Evolutionary conservation across 2,113 vertebrate species (phyloP).

Genomic region (Chamaetylas fuelleborni): DNA sequence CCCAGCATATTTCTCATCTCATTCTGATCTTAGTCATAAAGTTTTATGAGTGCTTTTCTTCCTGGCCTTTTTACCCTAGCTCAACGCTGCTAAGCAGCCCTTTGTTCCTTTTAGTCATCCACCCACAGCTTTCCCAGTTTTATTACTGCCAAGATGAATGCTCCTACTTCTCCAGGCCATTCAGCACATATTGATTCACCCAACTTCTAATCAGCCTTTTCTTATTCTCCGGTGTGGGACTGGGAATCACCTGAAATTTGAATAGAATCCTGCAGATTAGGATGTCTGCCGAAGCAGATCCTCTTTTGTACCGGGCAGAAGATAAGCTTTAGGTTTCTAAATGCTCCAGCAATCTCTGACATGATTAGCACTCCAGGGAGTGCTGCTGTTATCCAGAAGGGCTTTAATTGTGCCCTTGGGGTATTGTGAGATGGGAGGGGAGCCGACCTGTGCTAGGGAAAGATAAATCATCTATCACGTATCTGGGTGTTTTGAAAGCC

Average conservation of each 20-base stretch:
- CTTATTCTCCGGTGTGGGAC: background rate
- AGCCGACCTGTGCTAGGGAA: background rate
- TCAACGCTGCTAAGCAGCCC: slow-evolving; percentile 25
- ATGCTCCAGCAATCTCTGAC: background rate
- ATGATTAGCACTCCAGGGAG: slow-evolving; percentile 19
- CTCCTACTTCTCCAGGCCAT: slow-evolving; percentile 28
- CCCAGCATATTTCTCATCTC: slow-evolving; percentile 11
- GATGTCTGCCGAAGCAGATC: slow-evolving; percentile 24
- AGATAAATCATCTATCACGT: slow-evolving; percentile 42
- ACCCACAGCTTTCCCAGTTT: slow-evolving; percentile 67
- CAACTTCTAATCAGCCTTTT: slow-evolving; percentile 30
- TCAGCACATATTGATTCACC: slow-evolving; percentile 43
- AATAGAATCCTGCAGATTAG: slow-evolving; percentile 47
- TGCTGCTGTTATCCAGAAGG: slow-evolving; percentile 17
- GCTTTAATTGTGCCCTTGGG: slow-evolving; percentile 28
- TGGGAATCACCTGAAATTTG: slow-evolving; percentile 22
- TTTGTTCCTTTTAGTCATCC: slow-evolving; percentile 69
- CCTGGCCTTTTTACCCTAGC: slow-evolving; percentile 58
- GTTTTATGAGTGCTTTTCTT: slow-evolving; percentile 49
- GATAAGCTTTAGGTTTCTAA: slow-evolving; percentile 41
- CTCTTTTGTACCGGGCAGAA: background rate
- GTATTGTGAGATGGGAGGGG: background rate
- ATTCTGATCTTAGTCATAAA: slow-evolving; percentile 44
- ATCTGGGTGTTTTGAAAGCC: slow-evolving; percentile 18
- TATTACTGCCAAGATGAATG: slow-evolving; percentile 47